These are phyloP conservation scores for Tetrao urogallus DNA, from an alignment of 2,113 vertebrate genomes.

Conservation along the genomic window DNA sequence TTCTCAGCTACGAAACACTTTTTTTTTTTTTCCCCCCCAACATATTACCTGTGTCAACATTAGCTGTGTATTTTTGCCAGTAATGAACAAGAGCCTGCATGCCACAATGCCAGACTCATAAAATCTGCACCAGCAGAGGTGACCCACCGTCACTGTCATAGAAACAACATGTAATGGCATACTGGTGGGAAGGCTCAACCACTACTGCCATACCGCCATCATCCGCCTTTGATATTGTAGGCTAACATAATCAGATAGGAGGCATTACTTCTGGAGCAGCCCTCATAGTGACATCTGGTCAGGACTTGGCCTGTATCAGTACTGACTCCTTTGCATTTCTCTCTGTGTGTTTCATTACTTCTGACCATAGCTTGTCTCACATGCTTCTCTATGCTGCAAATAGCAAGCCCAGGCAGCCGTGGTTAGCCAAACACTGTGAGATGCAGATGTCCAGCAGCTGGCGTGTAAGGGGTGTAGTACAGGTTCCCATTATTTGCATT, in stretches of 20 bases:
- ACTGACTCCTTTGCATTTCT: background rate
- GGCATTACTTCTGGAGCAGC: too few relatives aligned
- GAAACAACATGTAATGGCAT: too few relatives aligned
- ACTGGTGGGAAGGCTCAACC: too few relatives aligned
- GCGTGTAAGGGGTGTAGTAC: accelerated
- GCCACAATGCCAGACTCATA: too few relatives aligned
- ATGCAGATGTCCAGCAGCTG: background rate
- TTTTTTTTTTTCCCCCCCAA: too few relatives aligned
- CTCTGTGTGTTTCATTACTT: background rate
- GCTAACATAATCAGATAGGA: too few relatives aligned
- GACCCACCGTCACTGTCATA: too few relatives aligned
- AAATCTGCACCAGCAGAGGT: background rate
- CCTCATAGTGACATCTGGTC: background rate
- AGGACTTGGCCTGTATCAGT: background rate
- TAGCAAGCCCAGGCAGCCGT: background rate
- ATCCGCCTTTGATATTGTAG: too few relatives aligned
- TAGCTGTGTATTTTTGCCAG: background rate
- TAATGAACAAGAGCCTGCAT: background rate
- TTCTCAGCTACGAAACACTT: too few relatives aligned
- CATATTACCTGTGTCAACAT: background rate
- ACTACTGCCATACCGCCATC: too few relatives aligned
- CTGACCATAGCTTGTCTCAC: background rate
- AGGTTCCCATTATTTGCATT: background rate
- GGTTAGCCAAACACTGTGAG: background rate
- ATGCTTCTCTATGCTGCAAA: background rate